These are phyloP conservation scores for Drosophila ezoana DNA, from an alignment of 2,888 invertebrate species.

Conservation along the genomic window DNA sequence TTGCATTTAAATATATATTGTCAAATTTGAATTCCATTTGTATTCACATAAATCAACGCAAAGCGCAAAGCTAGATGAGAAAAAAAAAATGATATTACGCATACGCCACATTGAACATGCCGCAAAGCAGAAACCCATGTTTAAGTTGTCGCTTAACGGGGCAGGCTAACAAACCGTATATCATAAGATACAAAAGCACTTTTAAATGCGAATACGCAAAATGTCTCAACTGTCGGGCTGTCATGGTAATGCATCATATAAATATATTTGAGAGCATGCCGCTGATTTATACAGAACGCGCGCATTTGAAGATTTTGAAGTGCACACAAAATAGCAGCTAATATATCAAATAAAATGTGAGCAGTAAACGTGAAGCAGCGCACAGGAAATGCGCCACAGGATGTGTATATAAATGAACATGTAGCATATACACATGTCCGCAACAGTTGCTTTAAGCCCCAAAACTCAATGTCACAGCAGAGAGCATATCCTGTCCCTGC, in stretches of 20 bases:
- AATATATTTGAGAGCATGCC: conserved; percentile 14
- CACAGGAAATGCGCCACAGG: conserved; percentile 15
- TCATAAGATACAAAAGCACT: conserved; percentile 23
- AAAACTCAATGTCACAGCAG: conserved; percentile 7
- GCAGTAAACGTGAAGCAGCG: conserved; percentile 42
- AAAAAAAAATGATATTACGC: conserved; percentile 25
- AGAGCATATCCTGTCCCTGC: conserved; percentile 19
- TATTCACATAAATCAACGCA: conserved; percentile 20
- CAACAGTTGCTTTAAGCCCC: conserved; percentile 2
- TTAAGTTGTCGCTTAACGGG: conserved; percentile 27
- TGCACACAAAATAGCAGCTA: conserved; percentile 32
- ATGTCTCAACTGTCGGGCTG: conserved; percentile 53
- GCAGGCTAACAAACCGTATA: conserved; percentile 23
- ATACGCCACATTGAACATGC: conserved; percentile 29
- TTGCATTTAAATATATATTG: background rate
- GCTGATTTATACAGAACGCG: conserved; percentile 49
- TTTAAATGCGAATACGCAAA: conserved; percentile 20
- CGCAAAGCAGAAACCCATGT: conserved; percentile 2
- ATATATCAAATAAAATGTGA: conserved; percentile 63
- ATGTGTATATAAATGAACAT: conserved; percentile 3
- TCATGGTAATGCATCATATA: conserved; percentile 20
- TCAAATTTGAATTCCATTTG: background rate
- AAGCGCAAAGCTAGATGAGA: background rate
- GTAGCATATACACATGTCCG: background rate
- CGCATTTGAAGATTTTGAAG: conserved; percentile 18